Base-by-base conservation (phyloP, 2,888 invertebrate genomes). In the Rhagium mordax region DNA sequence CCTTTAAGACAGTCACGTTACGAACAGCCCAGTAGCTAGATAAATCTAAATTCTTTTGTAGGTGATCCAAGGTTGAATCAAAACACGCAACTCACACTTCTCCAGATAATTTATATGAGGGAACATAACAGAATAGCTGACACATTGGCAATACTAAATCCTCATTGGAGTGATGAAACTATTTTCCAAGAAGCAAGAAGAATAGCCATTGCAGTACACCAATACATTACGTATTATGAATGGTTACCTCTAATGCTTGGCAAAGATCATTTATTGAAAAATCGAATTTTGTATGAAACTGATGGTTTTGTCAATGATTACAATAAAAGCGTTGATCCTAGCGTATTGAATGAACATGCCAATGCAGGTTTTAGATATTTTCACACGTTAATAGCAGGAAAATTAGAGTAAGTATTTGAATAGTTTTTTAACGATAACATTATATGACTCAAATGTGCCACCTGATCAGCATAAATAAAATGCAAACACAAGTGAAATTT, bases 191-290 rank as follows among this genome's bases (percentile, higher is more conserved):
- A 89, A 81, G 83, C 88, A 5, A 83, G 88, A 71, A 83, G 85
- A 66, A 87, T 89, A 51, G 78, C 86, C 20, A 85, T 87, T 62
- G 89, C 88, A 8, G 84, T 87, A 80, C 86, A 87, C 76, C 94
- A 94, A 83, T 90, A 92, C 78, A 93, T 94, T 81, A 90, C 92
- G 72, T 94, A 94, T 84, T 93, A 94, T 82, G 94, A 94, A 86
- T 94, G 93, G 89, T 87, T 94, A 20, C 94, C 76, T 5, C 53
- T 55, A 7, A 55, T 74, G 29, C n/a, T 72, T 27, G 72, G 75
- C 16, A 21, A 41, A 21, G 48, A 75, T 10, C 16, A 55, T 18
- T 49, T 72, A 20, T 21, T 69, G n/a, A 55, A 70, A 18, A 29
- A 62, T 20, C 41, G 51, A 4, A 20, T 79, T 15, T 24, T 74